Evolutionary conservation across 2,888 invertebrate genomes (phyloP).

Genomic region (Melipona beecheii): DNA sequence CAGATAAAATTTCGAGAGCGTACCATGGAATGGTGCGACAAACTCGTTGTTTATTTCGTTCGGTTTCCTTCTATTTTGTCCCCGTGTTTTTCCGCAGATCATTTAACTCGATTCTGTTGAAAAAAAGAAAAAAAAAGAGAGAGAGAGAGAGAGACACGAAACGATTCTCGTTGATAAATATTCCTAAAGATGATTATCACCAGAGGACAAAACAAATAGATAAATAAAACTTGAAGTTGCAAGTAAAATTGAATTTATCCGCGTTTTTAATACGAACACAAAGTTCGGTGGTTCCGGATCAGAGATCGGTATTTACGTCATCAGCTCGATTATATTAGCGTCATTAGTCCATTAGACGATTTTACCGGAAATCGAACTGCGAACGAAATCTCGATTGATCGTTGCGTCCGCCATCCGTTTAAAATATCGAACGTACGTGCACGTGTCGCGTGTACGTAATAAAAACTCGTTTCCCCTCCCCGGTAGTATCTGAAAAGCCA

Average conservation of each 20-base stretch:
- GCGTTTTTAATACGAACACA: background rate
- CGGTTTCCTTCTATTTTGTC: background rate
- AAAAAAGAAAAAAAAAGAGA: too few species aligned
- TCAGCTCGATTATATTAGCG: constrained; percentile 6
- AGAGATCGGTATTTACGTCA: background rate
- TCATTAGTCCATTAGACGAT: constrained; percentile 24
- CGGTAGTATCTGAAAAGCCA: constrained; percentile 8
- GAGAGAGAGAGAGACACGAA: too few species aligned
- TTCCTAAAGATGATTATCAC: background rate
- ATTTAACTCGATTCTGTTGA: background rate
- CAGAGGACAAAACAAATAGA: background rate
- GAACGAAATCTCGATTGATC: constrained; percentile 20
- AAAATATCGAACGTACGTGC: constrained; percentile 21
- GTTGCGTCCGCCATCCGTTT: constrained; percentile 18
- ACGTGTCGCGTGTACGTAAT: constrained; percentile 22
- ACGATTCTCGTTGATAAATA: background rate
- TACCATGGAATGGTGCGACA: background rate
- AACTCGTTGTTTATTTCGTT: background rate
- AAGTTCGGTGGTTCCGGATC: background rate
- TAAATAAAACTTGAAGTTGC: background rate
- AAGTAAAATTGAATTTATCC: background rate
- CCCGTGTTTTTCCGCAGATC: background rate
- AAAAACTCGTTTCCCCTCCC: background rate
- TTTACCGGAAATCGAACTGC: constrained; percentile 16
- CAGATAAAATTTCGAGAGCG: background rate